phyloP scores from a whole-genome alignment of 1,140 invertebrate genomes.

The Eulimnadia texana region DNA sequence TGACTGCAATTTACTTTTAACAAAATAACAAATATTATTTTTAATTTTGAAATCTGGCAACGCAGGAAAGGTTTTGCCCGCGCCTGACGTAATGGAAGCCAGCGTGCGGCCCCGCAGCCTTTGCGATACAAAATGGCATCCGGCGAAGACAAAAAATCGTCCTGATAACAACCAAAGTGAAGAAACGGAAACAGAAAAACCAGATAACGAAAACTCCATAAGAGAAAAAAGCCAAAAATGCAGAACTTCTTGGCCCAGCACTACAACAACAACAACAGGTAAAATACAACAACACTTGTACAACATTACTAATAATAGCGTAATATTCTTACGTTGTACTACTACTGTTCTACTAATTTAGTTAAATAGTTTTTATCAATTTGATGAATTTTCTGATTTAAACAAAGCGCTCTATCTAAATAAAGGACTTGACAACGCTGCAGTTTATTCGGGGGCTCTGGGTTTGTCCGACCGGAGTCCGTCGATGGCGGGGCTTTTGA shows the following conservation, averaged over 20 bases:
- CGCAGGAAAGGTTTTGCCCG: background rate
- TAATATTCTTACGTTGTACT: too few relatives aligned
- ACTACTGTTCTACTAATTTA: too few relatives aligned
- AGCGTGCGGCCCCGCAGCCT: background rate
- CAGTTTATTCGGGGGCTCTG: background rate
- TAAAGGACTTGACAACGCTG: background rate
- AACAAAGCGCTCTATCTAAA: background rate
- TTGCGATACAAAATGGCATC: background rate
- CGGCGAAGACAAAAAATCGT: background rate
- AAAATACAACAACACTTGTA: too few relatives aligned
- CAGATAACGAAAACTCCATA: background rate
- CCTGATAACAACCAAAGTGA: background rate
- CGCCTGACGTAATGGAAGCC: background rate
- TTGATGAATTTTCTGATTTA: background rate
- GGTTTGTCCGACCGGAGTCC: slow-evolving; percentile 39
- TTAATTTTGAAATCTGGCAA: too few relatives aligned
- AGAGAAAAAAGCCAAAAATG: background rate
- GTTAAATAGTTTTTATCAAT: too few relatives aligned
- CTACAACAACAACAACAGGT: too few relatives aligned
- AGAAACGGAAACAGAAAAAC: background rate
- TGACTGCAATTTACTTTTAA: too few relatives aligned
- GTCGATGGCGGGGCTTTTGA: slow-evolving; percentile 38
- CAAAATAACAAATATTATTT: too few relatives aligned
- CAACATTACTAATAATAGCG: too few relatives aligned
- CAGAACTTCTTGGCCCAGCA: background rate